Conservation (phyloP, 2,113 vertebrate species). For the Oncorhynchus gorbuscha region DNA sequence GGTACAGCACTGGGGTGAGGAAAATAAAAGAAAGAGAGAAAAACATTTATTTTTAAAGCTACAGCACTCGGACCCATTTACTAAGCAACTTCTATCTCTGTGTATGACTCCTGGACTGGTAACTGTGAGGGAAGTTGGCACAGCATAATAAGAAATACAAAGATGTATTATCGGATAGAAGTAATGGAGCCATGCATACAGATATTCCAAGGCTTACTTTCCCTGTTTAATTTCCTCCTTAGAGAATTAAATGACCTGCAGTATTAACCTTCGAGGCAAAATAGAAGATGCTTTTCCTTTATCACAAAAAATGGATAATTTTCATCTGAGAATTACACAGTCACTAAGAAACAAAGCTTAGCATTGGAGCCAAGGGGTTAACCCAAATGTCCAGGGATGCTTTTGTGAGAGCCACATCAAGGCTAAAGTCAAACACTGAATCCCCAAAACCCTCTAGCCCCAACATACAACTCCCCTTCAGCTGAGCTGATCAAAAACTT, state of each 20-base stretch:
- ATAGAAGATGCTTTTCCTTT: slow-evolving; percentile 47
- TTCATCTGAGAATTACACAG: slow-evolving; percentile 46
- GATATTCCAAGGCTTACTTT: slow-evolving; percentile 64
- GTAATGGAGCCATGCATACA: slow-evolving; percentile 61
- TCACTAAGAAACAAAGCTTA: slow-evolving; percentile 39
- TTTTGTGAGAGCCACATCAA: slow-evolving; percentile 25
- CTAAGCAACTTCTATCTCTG: slow-evolving; percentile 69
- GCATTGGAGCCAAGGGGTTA: slow-evolving; percentile 32
- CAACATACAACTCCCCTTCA: slow-evolving; percentile 14
- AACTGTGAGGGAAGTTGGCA: slow-evolving; percentile 61
- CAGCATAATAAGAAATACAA: slow-evolving; percentile 69
- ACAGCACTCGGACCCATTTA: slow-evolving; percentile 62
- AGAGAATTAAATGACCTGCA: slow-evolving; percentile 64
- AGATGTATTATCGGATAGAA: slow-evolving; percentile 68
- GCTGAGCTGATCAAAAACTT: slow-evolving; percentile 48
- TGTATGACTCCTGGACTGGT: slow-evolving; percentile 69
- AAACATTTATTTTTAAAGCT: slow-evolving; percentile 45
- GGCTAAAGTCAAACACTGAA: slow-evolving; percentile 18
- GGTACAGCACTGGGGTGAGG: slow-evolving; percentile 53
- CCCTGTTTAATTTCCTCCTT: slow-evolving; percentile 64
- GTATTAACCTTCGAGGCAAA: slow-evolving; percentile 63
- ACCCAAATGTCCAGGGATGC: background rate
- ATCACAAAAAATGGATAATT: slow-evolving; percentile 50
- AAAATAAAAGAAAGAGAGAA: slow-evolving; percentile 24
- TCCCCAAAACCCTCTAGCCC: background rate